phyloP scores from a whole-genome alignment of 2,888 invertebrate species.

The Ariolimax columbianus region DNA sequence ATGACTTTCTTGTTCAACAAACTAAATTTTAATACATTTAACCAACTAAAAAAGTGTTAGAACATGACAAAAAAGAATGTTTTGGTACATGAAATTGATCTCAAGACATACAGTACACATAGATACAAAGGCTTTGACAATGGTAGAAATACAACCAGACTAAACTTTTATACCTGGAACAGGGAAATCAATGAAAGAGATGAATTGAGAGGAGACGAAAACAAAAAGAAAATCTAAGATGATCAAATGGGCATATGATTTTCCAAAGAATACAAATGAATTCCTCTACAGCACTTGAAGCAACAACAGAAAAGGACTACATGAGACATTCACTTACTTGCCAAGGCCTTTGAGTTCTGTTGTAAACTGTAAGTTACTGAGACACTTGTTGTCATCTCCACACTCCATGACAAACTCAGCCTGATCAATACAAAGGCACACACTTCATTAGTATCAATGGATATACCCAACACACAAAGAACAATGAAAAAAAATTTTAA shows the following conservation, averaged over 20 bases:
- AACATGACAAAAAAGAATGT: too few relatives aligned
- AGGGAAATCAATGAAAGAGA: too few relatives aligned
- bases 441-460: constrained; percentile 2
- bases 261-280: background rate
- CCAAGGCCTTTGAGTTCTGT: constrained; percentile 43
- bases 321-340: constrained; percentile 52
- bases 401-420: constrained; percentile 90
- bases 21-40: too few relatives aligned
- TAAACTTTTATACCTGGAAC: too few relatives aligned
- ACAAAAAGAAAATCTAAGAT: background rate
- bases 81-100: too few relatives aligned
- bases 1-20: too few relatives aligned
- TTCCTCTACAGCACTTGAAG: background rate
- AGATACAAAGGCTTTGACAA: too few relatives aligned
- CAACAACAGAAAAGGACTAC: background rate
- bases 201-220: too few relatives aligned
- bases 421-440: constrained; percentile 76
- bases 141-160: too few relatives aligned
- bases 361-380: constrained; percentile 86
- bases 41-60: too few relatives aligned
- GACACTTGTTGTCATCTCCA: constrained; percentile 90
- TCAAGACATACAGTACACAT: too few relatives aligned
- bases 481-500: background rate
- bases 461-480: background rate
- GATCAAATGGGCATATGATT: background rate